phyloP scores from a whole-genome alignment of 2,888 invertebrate genomes.

The Dione vanillae region DNA sequence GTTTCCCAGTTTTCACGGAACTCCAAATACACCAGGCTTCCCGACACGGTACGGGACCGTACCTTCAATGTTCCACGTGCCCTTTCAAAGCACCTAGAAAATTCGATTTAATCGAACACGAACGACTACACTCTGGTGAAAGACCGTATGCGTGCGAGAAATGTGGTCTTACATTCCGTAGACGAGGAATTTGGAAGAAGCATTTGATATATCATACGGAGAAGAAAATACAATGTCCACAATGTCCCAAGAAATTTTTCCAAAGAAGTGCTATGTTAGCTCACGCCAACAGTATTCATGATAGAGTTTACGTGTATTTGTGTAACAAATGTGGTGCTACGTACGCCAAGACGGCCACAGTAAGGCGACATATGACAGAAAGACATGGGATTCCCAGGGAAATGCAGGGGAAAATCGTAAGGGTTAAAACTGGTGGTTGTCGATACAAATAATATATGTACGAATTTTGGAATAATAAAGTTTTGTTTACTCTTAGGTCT shows the following conservation, averaged over 20 bases:
- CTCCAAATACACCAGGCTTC: slow-evolving; percentile 65
- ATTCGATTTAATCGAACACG: slow-evolving; percentile 67
- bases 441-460: slow-evolving; percentile 37
- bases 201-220: slow-evolving; percentile 72
- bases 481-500: not conserved
- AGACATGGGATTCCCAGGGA: slow-evolving; percentile 72
- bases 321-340: slow-evolving; percentile 68
- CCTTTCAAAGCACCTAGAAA: slow-evolving; percentile 66
- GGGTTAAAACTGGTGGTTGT: slow-evolving; percentile 54
- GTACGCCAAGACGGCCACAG: slow-evolving; percentile 67
- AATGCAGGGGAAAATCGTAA: slow-evolving; percentile 66
- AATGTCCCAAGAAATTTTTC: slow-evolving; percentile 69
- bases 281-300: slow-evolving; percentile 70
- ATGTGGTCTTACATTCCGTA: slow-evolving; percentile 73
- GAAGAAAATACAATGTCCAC: slow-evolving; percentile 65
- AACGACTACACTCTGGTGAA: slow-evolving; percentile 71
- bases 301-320: slow-evolving; percentile 65
- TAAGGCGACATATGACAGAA: slow-evolving; percentile 67
- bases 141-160: slow-evolving; percentile 74
- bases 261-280: slow-evolving; percentile 61
- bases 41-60: slow-evolving; percentile 65
- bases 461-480: not conserved
- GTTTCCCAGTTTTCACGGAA: slow-evolving; percentile 60
- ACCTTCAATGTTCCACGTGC: slow-evolving; percentile 66
- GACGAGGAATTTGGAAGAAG: slow-evolving; percentile 69